These are phyloP conservation scores for Phaethornis superciliosus DNA, from an alignment of 2,113 vertebrate genomes.

Conservation along the genomic window DNA sequence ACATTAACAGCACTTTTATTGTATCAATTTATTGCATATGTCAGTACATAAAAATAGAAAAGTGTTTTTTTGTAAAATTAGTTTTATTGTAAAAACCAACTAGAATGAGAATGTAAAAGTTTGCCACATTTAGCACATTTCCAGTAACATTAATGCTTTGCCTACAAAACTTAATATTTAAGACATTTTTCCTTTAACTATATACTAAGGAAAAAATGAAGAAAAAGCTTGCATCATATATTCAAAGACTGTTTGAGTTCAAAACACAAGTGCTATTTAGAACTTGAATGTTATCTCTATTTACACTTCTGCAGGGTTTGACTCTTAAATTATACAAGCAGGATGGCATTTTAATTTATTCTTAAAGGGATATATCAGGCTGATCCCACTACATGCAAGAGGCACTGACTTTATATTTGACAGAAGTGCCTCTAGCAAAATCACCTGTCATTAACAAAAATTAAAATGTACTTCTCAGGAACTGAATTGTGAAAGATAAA, in stretches of 20 bases:
- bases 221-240: conserved; percentile 44
- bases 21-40: conserved; percentile 93
- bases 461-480: background rate
- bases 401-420: conserved; percentile 51
- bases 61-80: conserved; percentile 78
- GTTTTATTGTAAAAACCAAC: conserved; percentile 71
- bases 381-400: conserved; percentile 33
- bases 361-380: conserved; percentile 10
- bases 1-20: conserved; percentile 71
- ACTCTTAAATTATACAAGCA: conserved; percentile 58
- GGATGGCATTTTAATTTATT: conserved; percentile 39
- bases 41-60: conserved; percentile 91
- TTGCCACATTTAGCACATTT: conserved; percentile 60
- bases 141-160: conserved; percentile 64
- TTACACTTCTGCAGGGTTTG: background rate
- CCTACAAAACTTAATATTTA: conserved; percentile 60
- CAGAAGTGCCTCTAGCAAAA: conserved; percentile 42
- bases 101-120: conserved; percentile 71
- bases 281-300: conserved; percentile 36
- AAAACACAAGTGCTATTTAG: conserved; percentile 25
- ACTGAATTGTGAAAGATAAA: conserved; percentile 57
- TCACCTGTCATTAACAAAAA: background rate
- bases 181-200: conserved; percentile 11
- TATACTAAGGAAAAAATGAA: conserved; percentile 5
- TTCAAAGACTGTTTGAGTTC: conserved; percentile 56